Evolutionary conservation across 2,797 vertebrate species (phyloP).

Genomic region (Crossoptilon crossoptilon): DNA sequence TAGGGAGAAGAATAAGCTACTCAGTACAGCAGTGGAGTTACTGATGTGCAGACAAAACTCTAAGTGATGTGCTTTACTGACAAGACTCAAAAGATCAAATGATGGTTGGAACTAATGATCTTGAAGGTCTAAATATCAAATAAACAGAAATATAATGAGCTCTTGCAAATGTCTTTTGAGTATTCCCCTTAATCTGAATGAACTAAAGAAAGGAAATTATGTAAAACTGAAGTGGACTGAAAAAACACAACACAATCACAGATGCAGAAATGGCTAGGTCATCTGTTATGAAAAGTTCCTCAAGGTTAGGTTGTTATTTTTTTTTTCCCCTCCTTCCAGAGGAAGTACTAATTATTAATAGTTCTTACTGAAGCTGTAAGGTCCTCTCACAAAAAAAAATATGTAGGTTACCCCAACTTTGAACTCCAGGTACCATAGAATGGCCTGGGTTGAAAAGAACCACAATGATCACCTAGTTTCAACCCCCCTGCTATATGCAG

Average conservation of each 20-base stretch:
- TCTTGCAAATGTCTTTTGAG: background rate
- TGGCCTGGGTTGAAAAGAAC: too few relatives aligned
- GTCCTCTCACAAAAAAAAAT: background rate
- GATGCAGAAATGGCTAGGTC: background rate
- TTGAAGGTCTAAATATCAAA: background rate
- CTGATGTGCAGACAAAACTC: background rate
- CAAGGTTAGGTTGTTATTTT: background rate
- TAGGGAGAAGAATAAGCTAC: background rate
- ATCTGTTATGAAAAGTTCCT: background rate
- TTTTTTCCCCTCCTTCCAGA: background rate
- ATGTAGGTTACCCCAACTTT: rapidly evolving
- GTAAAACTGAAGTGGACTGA: background rate
- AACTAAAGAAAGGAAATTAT: background rate
- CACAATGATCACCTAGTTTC: too few relatives aligned
- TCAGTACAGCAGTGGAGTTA: background rate
- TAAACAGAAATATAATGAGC: background rate
- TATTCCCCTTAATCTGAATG: background rate
- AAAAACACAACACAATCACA: background rate
- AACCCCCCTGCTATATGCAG: too few relatives aligned
- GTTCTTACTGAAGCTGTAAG: background rate
- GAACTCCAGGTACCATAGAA: background rate
- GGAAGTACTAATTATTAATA: background rate
- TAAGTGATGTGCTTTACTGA: background rate
- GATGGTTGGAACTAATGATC: background rate
- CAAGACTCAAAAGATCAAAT: background rate